phyloP scores from a whole-genome alignment of 64 coral and sea anemone species.

The Astreopora myriophthalma region DNA sequence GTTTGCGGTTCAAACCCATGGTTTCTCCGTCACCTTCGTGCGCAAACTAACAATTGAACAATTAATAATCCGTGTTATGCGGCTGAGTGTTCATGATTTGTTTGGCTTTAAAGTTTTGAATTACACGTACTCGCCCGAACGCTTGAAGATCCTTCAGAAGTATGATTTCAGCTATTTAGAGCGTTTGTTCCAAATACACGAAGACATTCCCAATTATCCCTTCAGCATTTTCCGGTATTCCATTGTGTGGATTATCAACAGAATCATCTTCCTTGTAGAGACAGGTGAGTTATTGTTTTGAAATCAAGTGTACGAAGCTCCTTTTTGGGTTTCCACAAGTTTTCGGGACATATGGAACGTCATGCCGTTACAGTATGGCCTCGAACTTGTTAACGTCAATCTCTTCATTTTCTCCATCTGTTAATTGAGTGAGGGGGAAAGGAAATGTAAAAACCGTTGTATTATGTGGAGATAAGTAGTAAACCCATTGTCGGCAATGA shows the following conservation, averaged over 20 bases:
- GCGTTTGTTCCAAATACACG: background rate
- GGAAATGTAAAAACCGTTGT: too few relatives aligned
- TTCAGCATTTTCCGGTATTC: conserved; percentile 17
- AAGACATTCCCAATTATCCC: background rate
- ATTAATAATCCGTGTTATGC: background rate
- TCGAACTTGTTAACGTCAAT: too few relatives aligned
- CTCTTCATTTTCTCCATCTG: too few relatives aligned
- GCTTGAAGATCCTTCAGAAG: background rate
- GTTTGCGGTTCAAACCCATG: conserved; percentile 15
- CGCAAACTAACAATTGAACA: conserved; percentile 10
- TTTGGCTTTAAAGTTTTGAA: background rate
- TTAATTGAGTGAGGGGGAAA: too few relatives aligned
- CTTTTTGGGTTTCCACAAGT: too few relatives aligned
- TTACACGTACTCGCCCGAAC: background rate
- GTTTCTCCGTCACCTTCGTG: background rate
- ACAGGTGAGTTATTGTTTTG: background rate
- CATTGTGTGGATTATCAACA: background rate
- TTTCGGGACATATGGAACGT: too few relatives aligned
- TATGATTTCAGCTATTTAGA: background rate
- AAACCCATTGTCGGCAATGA: too few relatives aligned
- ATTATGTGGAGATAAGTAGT: too few relatives aligned
- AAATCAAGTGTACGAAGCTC: background rate
- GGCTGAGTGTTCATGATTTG: background rate
- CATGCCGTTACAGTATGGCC: too few relatives aligned
- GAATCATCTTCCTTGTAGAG: background rate